Conservation (phyloP, 2,797 vertebrate genomes). For the Setipinna tenuifilis region DNA sequence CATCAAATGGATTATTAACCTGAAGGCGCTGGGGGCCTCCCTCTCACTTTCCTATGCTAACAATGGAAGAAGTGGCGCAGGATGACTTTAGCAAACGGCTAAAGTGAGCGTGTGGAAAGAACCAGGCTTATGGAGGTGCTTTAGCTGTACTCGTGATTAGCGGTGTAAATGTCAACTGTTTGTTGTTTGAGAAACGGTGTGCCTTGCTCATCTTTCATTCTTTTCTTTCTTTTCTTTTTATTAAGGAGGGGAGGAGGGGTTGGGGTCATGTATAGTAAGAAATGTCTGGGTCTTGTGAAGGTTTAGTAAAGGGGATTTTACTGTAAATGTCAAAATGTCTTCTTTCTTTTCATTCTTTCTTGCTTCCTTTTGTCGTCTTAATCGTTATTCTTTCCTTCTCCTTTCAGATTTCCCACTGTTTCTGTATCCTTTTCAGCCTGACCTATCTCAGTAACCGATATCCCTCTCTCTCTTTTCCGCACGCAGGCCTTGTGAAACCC, state of each 20-base stretch:
- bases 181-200: background rate
- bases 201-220: background rate
- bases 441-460: conserved; percentile 11
- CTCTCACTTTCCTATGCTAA: background rate
- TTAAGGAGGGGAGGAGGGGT: no score
- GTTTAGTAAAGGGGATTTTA: no score
- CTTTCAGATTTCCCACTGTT: conserved; percentile 1
- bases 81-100: background rate
- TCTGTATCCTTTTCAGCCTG: background rate
- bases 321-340: background rate
- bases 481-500: conserved; percentile 30
- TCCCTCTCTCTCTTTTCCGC: conserved; percentile 2
- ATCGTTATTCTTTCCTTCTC: background rate
- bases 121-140: background rate
- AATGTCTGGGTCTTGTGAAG: no score
- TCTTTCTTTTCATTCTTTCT: background rate
- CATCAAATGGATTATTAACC: conserved; percentile 28
- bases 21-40: background rate
- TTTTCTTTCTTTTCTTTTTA: conserved; percentile 35
- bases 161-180: background rate
- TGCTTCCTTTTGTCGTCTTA: background rate
- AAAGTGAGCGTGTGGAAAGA: conserved; percentile 2
- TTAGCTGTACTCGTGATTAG: background rate
- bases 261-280: no score
- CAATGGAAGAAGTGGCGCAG: conserved; percentile 29